These are phyloP conservation scores for Eriosoma lanigerum DNA, from an alignment of 1,140 invertebrate genomes.

Conservation along the genomic window DNA sequence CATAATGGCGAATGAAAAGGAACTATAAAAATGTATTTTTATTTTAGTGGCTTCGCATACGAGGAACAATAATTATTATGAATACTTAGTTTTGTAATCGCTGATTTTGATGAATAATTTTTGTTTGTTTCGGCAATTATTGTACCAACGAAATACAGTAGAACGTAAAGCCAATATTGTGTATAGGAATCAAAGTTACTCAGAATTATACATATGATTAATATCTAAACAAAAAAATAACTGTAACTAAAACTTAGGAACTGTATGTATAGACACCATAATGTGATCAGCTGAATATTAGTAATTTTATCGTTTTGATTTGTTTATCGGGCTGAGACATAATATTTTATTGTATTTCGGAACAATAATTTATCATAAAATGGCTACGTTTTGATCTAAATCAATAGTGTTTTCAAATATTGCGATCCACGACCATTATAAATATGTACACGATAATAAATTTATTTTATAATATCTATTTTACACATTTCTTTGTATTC, in stretches of 20 bases:
- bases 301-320: conserved; percentile 46
- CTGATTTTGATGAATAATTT: conserved; percentile 9
- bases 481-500: conserved; percentile 46
- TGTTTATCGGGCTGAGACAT: conserved; percentile 16
- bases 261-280: conserved; percentile 49
- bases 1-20: conserved; percentile 40
- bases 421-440: conserved; percentile 3
- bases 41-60: conserved; percentile 33
- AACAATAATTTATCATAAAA: conserved; percentile 36
- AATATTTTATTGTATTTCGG: conserved; percentile 4
- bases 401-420: background rate
- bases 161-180: conserved; percentile 38
- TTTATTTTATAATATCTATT: conserved; percentile 14
- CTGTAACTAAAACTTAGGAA: conserved; percentile 51
- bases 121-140: too few relatives aligned
- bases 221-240: conserved; percentile 35
- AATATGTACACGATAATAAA: conserved; percentile 30
- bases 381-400: conserved; percentile 45
- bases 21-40: conserved; percentile 35
- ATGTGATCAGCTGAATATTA: conserved; percentile 45
- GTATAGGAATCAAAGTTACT: conserved; percentile 39
- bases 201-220: conserved; percentile 42
- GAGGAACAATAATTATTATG: conserved; percentile 46
- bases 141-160: conserved; percentile 34
- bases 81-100: conserved; percentile 2